phyloP scores from a whole-genome alignment of 2,113 vertebrate species.

The Oreocharis arfaki region DNA sequence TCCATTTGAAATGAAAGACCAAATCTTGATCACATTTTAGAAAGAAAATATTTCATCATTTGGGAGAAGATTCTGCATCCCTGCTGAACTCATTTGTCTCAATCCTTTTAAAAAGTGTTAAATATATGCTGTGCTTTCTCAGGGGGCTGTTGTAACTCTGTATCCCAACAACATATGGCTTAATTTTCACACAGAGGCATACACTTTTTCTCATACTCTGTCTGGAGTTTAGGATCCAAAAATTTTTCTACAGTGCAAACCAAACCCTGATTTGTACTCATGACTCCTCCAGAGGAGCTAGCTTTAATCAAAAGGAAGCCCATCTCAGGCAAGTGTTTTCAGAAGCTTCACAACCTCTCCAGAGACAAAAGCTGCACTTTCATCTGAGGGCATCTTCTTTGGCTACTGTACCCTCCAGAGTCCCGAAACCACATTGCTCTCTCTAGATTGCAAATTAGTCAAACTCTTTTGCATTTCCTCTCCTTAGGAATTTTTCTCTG shows the following conservation, averaged over 20 bases:
- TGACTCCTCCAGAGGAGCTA: neutral
- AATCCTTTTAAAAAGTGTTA: neutral
- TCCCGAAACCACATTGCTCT: fast-evolving
- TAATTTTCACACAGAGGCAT: neutral
- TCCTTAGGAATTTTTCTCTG: neutral
- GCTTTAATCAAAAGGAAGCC: neutral
- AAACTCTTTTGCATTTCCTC: neutral
- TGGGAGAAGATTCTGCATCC: neutral
- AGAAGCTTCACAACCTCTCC: neutral
- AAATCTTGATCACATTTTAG: neutral
- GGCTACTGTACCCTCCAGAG: fast-evolving
- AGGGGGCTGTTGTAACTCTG: neutral
- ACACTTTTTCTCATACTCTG: neutral
- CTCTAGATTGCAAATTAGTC: neutral
- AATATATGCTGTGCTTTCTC: neutral
- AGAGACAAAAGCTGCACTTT: neutral
- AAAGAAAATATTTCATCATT: neutral
- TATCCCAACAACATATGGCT: neutral
- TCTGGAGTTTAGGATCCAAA: neutral
- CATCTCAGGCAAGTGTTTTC: neutral
- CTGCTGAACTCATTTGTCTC: neutral
- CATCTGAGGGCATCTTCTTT: neutral
- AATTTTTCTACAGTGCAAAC: neutral
- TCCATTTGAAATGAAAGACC: neutral
- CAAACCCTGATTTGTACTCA: neutral